Conservation (phyloP, 30 jellyfish, hydroid and myxozoan genomes). For the Turritopsis dohrnii region DNA sequence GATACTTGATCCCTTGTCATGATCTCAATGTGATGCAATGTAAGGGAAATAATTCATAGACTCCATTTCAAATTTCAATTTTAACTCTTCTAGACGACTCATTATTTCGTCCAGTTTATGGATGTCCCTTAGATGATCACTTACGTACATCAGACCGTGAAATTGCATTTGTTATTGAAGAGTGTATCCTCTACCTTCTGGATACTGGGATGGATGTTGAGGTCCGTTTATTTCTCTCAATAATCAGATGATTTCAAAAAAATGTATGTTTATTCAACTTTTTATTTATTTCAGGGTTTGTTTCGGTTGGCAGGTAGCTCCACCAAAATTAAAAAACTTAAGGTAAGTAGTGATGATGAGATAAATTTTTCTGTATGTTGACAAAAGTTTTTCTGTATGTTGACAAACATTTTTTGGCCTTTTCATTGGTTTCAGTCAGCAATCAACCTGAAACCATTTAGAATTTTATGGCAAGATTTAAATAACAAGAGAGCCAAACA, state of each 20-base stretch:
- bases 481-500: too few relatives aligned
- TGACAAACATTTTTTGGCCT: too few relatives aligned
- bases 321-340: constrained; percentile 73
- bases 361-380: too few relatives aligned
- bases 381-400: too few relatives aligned
- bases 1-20: too few relatives aligned
- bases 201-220: constrained; percentile 71
- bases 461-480: too few relatives aligned
- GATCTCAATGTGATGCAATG: too few relatives aligned
- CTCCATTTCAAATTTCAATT: not conserved
- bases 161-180: constrained; percentile 87
- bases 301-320: constrained; percentile 91
- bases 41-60: too few relatives aligned
- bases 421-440: too few relatives aligned
- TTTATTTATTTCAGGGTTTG: constrained; percentile 55
- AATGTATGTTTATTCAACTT: not conserved
- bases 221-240: constrained; percentile 22
- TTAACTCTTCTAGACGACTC: constrained; percentile 47
- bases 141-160: constrained; percentile 69
- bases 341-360: constrained; percentile 44
- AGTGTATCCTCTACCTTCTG: constrained; percentile 58
- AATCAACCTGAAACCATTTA: too few relatives aligned
- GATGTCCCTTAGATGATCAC: constrained; percentile 88
- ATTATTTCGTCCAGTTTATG: constrained; percentile 86
- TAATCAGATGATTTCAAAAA: not conserved